Conservation (phyloP, 64 coral and sea anemone genomes). For the Montipora cactus region DNA sequence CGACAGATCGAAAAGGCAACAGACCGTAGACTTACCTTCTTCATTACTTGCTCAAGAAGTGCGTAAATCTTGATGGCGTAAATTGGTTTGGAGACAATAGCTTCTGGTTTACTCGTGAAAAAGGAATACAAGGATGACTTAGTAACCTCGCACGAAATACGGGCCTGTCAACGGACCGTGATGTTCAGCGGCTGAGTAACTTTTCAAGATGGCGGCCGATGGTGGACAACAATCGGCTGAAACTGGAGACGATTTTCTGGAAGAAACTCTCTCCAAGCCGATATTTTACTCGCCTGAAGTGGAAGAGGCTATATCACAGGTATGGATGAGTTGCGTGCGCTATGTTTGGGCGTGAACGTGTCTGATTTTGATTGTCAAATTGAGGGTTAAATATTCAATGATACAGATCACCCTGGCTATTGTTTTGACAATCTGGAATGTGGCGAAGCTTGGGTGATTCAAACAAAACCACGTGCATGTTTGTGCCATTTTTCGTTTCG, state of each 20-base stretch:
- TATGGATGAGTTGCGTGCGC: constrained; percentile 6
- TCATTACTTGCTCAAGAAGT: constrained; percentile 32
- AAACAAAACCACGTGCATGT: background rate
- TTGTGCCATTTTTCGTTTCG: too few relatives aligned
- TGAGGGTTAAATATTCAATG: background rate
- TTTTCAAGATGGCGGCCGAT: constrained; percentile 91
- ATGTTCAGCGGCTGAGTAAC: constrained; percentile 69
- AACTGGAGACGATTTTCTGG: constrained; percentile 83
- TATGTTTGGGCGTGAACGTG: background rate
- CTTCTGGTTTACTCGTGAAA: background rate
- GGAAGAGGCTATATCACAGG: constrained; percentile 96
- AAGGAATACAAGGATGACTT: constrained; percentile 34
- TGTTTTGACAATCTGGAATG: background rate
- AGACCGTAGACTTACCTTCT: background rate
- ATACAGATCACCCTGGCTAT: background rate
- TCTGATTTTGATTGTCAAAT: background rate
- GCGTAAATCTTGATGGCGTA: background rate
- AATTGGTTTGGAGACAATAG: background rate
- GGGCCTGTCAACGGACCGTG: background rate
- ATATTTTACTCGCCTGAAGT: constrained; percentile 96
- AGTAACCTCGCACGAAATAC: constrained; percentile 7
- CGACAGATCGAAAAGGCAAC: background rate
- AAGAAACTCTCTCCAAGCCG: constrained; percentile 80
- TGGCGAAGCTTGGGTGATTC: background rate
- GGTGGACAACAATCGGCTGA: background rate